Evolutionary conservation across 2,797 vertebrate species (phyloP).

Genomic region (Paratrypauchen microcephalus): DNA sequence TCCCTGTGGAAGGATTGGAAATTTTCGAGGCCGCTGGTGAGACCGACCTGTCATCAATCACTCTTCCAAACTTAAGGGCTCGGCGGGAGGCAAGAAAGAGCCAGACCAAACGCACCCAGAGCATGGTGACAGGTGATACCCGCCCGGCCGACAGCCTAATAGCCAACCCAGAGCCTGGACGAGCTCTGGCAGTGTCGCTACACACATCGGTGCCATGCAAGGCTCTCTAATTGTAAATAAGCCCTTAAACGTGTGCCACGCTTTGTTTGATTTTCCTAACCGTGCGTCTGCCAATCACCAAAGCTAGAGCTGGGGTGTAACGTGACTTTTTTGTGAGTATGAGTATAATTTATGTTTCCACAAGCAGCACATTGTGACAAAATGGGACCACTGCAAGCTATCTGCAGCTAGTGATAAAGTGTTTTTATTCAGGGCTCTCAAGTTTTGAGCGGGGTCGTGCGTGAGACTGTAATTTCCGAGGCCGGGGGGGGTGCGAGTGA

Average conservation of each 20-base stretch:
- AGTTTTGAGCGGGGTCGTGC: too few species aligned
- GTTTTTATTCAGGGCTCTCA: too few species aligned
- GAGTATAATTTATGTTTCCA: too few species aligned
- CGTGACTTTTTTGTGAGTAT: too few species aligned
- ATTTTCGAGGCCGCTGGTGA: slow-evolving; percentile 88
- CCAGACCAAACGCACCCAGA: slow-evolving; percentile 37
- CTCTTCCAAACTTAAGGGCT: slow-evolving; percentile 80
- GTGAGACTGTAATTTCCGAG: too few species aligned
- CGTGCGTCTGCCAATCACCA: not conserved
- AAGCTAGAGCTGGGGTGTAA: too few species aligned
- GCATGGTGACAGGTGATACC: slow-evolving; percentile 85
- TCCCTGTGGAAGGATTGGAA: slow-evolving; percentile 97
- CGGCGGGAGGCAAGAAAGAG: slow-evolving; percentile 66
- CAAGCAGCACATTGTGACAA: too few species aligned
- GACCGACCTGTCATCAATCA: slow-evolving; percentile 98
- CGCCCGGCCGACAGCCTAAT: slow-evolving; percentile 78
- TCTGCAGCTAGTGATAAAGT: too few species aligned
- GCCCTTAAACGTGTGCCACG: slow-evolving; percentile 16
- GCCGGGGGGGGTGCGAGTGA: too few species aligned
- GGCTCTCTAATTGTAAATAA: slow-evolving; percentile 19
- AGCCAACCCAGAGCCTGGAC: slow-evolving; percentile 80
- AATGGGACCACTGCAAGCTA: too few species aligned
- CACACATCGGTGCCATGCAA: slow-evolving; percentile 23
- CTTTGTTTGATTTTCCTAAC: not conserved
- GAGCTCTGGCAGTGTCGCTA: slow-evolving; percentile 23